Evolutionary conservation across 2,113 vertebrate genomes (phyloP), one percentile per base, ranked within the genome.

Genomic region (Xenopus tropicalis): DNA sequence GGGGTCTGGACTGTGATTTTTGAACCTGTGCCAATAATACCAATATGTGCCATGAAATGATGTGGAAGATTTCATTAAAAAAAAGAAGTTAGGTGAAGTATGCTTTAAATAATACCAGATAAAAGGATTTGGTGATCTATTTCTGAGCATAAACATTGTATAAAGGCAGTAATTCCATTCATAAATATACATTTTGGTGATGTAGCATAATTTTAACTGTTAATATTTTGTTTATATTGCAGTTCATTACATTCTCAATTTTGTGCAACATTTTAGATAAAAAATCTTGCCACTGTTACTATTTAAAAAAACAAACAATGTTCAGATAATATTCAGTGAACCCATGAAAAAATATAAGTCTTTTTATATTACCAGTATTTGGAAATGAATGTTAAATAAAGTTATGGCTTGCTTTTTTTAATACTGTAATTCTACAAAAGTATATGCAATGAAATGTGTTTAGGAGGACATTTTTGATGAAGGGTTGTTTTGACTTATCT

Each of bases 21-120:
- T 90, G 95, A 96, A 95, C 93, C 94, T 93, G 94, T 98, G 96
- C 97, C 96, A 96, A 98, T 95, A 93, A 98, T 92, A 94, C 97
- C 97, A 93, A 89, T 94, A 98, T 96, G 96, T 99, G 97, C 97
- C 97, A 98, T 90, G 94, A 88, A 90, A 87, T 79, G 90, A 90
- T 86, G 87, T 82, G 87, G 84, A 82, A 81, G 90, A 80, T 86
- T 80, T 80, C 67, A 78, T 21, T 13, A 72, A 79, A 37, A 82
- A n/a, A 84, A 81, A 19, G 20, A 44, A 74, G 82, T 80, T 66
- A 51, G 74, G 84, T 42, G 20, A 72, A 20, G 48, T 77, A 72
- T 44, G 25, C 52, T 70, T 37, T 3, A 17, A 54, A 69, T 57
- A 51, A 71, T 42, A 74, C 62, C 46, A 68, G 21, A 83, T 77